A percentile compares a stretch with the other conserved stretches of the same genome.
Conservation (phyloP, 2,888 invertebrate species). For the Mimachlamys varia region DNA sequence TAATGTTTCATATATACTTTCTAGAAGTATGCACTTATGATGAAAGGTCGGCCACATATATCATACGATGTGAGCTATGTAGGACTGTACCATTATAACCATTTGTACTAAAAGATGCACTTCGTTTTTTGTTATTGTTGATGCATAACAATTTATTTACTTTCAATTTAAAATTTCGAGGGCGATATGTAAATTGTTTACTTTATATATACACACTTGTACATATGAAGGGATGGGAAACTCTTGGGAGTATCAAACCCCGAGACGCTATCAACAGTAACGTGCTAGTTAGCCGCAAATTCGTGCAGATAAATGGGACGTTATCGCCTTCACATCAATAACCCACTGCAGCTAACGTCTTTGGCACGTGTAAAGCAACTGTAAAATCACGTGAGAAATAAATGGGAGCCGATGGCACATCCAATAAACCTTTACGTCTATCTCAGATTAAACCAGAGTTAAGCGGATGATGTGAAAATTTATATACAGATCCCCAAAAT, state of each 20-base stretch:
- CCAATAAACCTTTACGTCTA: not conserved
- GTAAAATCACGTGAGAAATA: not conserved
- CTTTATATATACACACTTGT: not conserved
- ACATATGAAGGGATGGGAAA: not conserved
- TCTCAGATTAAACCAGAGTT: not conserved
- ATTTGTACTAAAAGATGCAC: too few species aligned
- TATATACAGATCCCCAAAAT: too few species aligned
- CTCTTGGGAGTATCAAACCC: not conserved
- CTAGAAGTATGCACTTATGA: too few species aligned
- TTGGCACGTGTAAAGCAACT: not conserved
- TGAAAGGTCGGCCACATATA: too few species aligned
- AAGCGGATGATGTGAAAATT: not conserved
- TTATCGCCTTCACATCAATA: not conserved
- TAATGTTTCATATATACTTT: too few species aligned
- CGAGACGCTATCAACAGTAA: not conserved
- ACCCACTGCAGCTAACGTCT: not conserved
- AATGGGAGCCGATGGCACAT: not conserved
- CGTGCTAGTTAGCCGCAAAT: not conserved
- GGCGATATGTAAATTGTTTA: not conserved
- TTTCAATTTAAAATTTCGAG: not conserved
- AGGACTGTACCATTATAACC: too few species aligned
- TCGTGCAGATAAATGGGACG: not conserved
- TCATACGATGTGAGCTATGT: too few species aligned
- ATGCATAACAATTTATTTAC: too few species aligned
- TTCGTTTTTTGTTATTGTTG: too few species aligned